Percentiles rank a stretch among this genome's conserved stretches.
Evolutionary conservation across 1,140 invertebrate genomes (phyloP).

Genomic region (Apis dorsata): DNA sequence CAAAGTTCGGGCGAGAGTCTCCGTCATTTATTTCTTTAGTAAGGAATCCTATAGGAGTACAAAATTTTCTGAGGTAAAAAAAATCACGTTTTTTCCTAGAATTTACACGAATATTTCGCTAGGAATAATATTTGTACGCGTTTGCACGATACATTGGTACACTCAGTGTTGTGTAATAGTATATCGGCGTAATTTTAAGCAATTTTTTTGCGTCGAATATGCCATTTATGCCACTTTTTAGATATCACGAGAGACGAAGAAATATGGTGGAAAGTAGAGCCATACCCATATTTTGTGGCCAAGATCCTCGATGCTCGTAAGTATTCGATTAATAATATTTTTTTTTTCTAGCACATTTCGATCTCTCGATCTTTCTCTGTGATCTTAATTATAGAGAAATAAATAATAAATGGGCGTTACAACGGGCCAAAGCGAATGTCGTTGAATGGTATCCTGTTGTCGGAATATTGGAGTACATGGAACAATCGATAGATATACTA

Average conservation of each 20-base stretch:
- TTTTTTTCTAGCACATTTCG: background rate
- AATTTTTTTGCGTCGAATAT: too few species aligned
- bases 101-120: background rate
- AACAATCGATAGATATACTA: conserved; percentile 82
- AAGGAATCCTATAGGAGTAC: conserved; percentile 82
- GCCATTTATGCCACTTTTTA: conserved; percentile 23
- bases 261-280: conserved; percentile 68
- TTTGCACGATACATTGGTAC: background rate
- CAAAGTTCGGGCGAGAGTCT: conserved; percentile 80
- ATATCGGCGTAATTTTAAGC: too few species aligned
- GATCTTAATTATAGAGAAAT: conserved; percentile 77
- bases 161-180: too few species aligned
- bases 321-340: conserved; percentile 49
- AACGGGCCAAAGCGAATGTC: conserved; percentile 84
- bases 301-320: conserved; percentile 83
- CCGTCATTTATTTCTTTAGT: conserved; percentile 85
- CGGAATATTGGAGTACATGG: conserved; percentile 84
- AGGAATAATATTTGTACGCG: background rate
- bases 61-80: conserved; percentile 70
- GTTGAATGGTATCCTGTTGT: conserved; percentile 84
- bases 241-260: conserved; percentile 63
- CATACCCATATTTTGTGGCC: conserved; percentile 86
- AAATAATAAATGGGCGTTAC: conserved; percentile 83
- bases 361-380: background rate
- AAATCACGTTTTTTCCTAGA: background rate